Evolutionary conservation across 2,888 invertebrate genomes (phyloP), one percentile per base, ranked within the genome.

Genomic region (Nephrotoma appendiculata): DNA sequence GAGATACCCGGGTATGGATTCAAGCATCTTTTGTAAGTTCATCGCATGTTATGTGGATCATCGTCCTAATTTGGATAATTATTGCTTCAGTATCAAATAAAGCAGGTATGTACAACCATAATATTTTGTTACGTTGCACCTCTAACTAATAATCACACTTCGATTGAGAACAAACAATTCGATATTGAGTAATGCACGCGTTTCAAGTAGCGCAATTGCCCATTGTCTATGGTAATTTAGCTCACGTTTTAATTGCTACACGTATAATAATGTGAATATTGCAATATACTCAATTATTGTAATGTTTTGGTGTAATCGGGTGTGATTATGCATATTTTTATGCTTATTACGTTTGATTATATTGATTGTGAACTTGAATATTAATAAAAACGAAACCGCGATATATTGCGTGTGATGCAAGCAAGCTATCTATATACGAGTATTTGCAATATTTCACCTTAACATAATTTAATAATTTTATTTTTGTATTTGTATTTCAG

Each of bases 31-130:
- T 92, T 87, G 90, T 91, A 1, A 90, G 92, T 0, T 88, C 92
- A 5, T 91, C 91, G 0, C 92, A 93, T 88, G 91, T 91, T 0
- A 91, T 91, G 86, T 93, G 92, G 92, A 91, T 92, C 3, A 88
- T 92, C 87, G 90, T 91, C 4, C 88, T 92, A 15, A 90, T 91
- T 42, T 93, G 92, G 92, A 90, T 92, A 57, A 89, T 92, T 85
- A 89, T 92, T 5, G 91, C 92, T 11, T 92, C 92, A 87, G 71
- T 31, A 2, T 84, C 84, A 41, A 41, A 42, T 42, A 84, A 92
- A 87, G 92, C 92, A 92, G 89, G 88, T 89, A 87, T n/a, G 5
- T 41, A 85, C 87, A 87, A 85, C 7, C 0, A 83, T 31, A 6
- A 31, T 19, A 19, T 31, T 5, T 0, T 12, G 48, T 48, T 3